phyloP scores from a whole-genome alignment of 1,140 invertebrate genomes.

The Cephus cinctus region DNA sequence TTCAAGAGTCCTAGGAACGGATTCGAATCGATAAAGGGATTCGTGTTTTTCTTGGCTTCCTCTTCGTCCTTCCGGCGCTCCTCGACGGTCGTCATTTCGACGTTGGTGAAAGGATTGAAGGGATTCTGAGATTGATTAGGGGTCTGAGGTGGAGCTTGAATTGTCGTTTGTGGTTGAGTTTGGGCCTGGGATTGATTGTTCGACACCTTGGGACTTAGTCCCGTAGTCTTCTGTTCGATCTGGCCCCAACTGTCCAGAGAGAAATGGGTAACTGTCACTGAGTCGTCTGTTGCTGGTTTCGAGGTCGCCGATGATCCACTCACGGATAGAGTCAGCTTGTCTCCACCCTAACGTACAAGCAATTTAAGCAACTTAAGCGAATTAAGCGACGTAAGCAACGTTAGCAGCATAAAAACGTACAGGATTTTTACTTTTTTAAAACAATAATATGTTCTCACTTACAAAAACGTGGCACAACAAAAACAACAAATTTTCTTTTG shows the following conservation, averaged over 20 bases:
- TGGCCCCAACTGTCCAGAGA: conserved; percentile 53
- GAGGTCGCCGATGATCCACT: conserved; percentile 40
- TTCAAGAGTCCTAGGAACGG: conserved; percentile 53
- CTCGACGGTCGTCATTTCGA: conserved; percentile 25
- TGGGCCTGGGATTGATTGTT: conserved; percentile 22
- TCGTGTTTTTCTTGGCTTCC: conserved; percentile 48
- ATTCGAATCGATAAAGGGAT: conserved; percentile 61
- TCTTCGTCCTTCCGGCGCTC: conserved; percentile 39
- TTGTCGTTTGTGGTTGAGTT: too few species aligned
- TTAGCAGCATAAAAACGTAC: too few species aligned
- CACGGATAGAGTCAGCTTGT: conserved; percentile 71
- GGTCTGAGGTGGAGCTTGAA: too few species aligned
- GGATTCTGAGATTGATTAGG: conserved; percentile 50
- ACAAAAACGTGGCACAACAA: too few species aligned
- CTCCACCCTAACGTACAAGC: conserved; percentile 62
- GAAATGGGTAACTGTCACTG: conserved; percentile 54
- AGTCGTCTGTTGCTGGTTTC: conserved; percentile 43
- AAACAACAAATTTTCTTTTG: too few species aligned
- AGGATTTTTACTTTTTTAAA: too few species aligned
- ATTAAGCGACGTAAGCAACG: conserved; percentile 10
- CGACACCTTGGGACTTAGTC: conserved; percentile 42
- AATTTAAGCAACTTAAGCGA: conserved; percentile 12
- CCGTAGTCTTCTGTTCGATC: conserved; percentile 51
- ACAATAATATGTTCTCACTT: too few species aligned
- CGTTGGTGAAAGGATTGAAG: conserved; percentile 50